Conservation (phyloP, 1,140 invertebrate species). For the Aphaenogaster rudis region DNA sequence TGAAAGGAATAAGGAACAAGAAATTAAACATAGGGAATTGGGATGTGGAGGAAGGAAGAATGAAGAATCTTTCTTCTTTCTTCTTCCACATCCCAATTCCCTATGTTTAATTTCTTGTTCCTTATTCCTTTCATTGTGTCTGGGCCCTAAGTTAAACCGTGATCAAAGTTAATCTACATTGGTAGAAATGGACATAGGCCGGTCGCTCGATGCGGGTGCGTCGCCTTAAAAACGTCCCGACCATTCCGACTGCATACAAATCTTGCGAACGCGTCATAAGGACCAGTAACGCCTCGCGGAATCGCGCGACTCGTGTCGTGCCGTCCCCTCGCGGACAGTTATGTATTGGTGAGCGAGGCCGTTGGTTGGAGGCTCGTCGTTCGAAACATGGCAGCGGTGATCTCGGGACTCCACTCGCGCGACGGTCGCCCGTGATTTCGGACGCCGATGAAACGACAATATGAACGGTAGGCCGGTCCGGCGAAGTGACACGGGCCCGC, state of each 20-base stretch:
- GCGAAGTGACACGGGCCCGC: not conserved
- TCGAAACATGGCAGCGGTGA: conserved; percentile 37
- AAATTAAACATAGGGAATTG: no score
- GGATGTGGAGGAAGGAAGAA: no score
- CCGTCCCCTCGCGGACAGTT: conserved; percentile 16
- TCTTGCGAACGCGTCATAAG: not conserved
- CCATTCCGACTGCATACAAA: not conserved
- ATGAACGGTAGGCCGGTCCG: conserved; percentile 26
- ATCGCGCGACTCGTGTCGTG: conserved; percentile 18
- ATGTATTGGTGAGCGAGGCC: not conserved
- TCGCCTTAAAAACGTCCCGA: not conserved
- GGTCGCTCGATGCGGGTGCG: not conserved
- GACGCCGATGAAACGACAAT: conserved; percentile 41
- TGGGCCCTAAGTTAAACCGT: no score
- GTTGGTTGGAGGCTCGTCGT: not conserved
- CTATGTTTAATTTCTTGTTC: no score
- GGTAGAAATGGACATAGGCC: no score
- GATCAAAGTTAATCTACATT: no score
- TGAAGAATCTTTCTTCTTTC: no score
- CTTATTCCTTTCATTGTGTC: no score
- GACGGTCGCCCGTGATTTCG: conserved; percentile 14
- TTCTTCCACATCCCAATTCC: no score
- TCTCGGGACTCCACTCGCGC: conserved; percentile 3
- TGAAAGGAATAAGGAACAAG: no score
- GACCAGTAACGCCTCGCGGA: conserved; percentile 4